Evolutionary conservation across 1,140 invertebrate species (phyloP), one percentile per base, ranked within the genome.

Genomic region (Agrilus planipennis): DNA sequence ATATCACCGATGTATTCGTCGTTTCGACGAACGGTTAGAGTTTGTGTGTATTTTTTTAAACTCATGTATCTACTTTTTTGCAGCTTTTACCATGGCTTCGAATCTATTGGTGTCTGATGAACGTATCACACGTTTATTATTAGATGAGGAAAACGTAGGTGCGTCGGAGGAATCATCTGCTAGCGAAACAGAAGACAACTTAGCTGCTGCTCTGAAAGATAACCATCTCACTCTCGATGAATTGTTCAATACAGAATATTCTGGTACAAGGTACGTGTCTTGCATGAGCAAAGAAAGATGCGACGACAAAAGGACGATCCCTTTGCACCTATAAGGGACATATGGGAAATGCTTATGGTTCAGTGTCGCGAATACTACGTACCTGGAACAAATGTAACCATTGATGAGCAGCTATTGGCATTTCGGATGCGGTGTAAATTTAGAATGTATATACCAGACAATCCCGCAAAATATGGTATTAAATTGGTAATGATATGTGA

Each of bases 381-480:
- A 17, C 50, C 51, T 9, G 31, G 19, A 11, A 18, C 25, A 22
- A 46, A 51, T 27, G n/a, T 45, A 5, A 51, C 44, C 10, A 42
- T 54, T 16, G 47, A 52, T 29, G 50, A 54, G 21, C 44, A 51
- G 28, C 40, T 53, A 11, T 32, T 53, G 28, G 39, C 14, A 25
- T 53, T 51, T 39, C 17, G 46, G 29, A 47, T 45, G 19, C 22
- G 50, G 27, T 54, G 52, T 41, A 32, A 41, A 19, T 54, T 54
- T 38, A 28, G 43, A 18, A 47, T 59, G 50, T 58, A 54, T 36
- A 59, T 61, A 17, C 52, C 55, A 6, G 53, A 53, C 31, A 62
- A 62, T 44, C 56, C 55, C 3, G 38, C 42, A 4, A 60, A 61
- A 43, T 62, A 61, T 34, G 58, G 55, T 7, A 45, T 61, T 11